Evolutionary conservation across 2,888 invertebrate genomes (phyloP).

Genomic region (Apeira syringaria): DNA sequence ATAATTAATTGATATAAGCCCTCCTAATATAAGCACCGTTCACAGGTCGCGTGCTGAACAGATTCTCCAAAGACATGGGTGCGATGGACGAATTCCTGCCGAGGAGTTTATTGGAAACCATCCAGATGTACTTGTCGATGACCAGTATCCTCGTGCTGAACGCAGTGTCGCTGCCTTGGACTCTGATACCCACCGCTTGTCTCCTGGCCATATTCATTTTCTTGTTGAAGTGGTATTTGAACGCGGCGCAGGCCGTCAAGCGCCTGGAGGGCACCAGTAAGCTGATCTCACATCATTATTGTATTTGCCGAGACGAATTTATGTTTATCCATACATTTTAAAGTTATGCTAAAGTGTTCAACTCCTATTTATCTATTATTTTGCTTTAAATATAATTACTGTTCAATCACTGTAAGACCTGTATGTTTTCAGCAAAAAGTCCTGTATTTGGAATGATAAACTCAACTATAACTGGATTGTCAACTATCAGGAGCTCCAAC

Average conservation of each 20-base stretch:
- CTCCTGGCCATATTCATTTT: constrained; percentile 83
- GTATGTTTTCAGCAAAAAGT: constrained; percentile 86
- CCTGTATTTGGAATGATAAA: constrained; percentile 92
- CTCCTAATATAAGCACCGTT: constrained; percentile 7
- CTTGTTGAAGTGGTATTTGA: constrained; percentile 87
- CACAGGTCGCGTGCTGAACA: constrained; percentile 85
- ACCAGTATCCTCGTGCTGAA: constrained; percentile 64
- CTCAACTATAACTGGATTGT: constrained; percentile 88
- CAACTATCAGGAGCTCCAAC: constrained; percentile 89
- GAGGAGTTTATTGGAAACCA: constrained; percentile 85
- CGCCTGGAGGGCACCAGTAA: constrained; percentile 88
- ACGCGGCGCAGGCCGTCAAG: constrained; percentile 90
- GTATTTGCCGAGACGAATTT: too few relatives aligned
- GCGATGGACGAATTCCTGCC: constrained; percentile 90
- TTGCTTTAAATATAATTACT: too few relatives aligned
- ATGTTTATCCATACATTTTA: too few relatives aligned
- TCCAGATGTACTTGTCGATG: constrained; percentile 77
- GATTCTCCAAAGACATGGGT: constrained; percentile 94
- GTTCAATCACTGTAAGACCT: too few relatives aligned
- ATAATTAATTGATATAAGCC: too few relatives aligned
- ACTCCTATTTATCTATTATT: too few relatives aligned
- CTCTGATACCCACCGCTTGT: constrained; percentile 62
- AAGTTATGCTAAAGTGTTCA: too few relatives aligned
- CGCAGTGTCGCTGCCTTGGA: constrained; percentile 68
- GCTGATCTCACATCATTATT: too few relatives aligned